A percentile compares a stretch with the other conserved stretches of the same genome.
Conservation (phyloP, 1,140 invertebrate genomes). For the Atta texana region DNA sequence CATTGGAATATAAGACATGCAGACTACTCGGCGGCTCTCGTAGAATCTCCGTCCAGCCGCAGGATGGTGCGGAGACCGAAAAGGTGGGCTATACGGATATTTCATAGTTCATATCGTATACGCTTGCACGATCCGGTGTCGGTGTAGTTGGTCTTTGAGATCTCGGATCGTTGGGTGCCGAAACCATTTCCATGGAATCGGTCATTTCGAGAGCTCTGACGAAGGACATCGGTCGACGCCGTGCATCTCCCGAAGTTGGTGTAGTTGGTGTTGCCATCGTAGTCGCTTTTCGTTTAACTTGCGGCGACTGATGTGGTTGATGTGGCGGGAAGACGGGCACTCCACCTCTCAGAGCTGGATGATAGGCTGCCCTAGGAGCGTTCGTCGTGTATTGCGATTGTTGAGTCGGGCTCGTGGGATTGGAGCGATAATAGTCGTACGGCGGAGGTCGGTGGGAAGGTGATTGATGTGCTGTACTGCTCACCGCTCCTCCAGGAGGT, state of each 20-base stretch:
- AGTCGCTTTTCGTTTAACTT: conserved; percentile 88
- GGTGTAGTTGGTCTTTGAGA: conserved; percentile 87
- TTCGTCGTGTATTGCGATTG: conserved; percentile 84
- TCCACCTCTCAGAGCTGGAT: conserved; percentile 88
- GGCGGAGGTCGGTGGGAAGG: conserved; percentile 80
- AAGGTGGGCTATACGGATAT: conserved; percentile 92
- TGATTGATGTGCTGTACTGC: conserved; percentile 78
- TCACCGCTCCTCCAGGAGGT: conserved; percentile 34
- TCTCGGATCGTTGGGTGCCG: conserved; percentile 80
- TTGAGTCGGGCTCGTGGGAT: conserved; percentile 92
- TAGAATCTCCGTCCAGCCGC: conserved; percentile 81
- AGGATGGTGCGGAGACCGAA: conserved; percentile 80
- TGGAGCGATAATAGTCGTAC: conserved; percentile 89
- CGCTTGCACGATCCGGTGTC: conserved; percentile 94
- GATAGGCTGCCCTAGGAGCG: conserved; percentile 85
- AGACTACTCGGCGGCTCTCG: conserved; percentile 69
- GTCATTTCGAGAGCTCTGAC: conserved; percentile 96
- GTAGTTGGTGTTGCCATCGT: conserved; percentile 84
- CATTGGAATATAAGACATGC: conserved; percentile 67
- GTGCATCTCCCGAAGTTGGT: conserved; percentile 84
- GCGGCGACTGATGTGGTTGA: conserved; percentile 87
- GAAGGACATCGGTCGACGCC: conserved; percentile 95
- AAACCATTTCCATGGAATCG: conserved; percentile 92
- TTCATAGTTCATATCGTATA: conserved; percentile 98
- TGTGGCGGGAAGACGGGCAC: conserved; percentile 90